Evolutionary conservation across 2,113 vertebrate species (phyloP).

Genomic region (Pyxicephalus adspersus): DNA sequence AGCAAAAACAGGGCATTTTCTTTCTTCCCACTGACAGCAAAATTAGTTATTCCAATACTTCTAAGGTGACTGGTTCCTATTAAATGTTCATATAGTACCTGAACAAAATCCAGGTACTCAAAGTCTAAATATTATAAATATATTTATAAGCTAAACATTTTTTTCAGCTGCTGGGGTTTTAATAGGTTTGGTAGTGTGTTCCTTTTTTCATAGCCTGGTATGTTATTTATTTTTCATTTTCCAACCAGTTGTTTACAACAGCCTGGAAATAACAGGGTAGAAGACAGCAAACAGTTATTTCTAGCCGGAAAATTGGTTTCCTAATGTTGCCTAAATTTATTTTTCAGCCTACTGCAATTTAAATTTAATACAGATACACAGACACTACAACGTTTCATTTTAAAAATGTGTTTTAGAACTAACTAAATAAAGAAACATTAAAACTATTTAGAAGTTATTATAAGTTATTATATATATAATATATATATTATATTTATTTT

Average conservation of each 20-base stretch:
- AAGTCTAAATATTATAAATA: background rate
- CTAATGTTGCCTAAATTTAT: background rate
- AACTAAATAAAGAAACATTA: background rate
- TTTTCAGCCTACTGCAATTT: conserved; percentile 33
- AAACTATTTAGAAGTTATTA: background rate
- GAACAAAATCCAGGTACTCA: too few species aligned
- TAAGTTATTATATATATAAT: background rate
- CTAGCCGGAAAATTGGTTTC: conserved; percentile 24
- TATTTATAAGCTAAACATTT: conserved; percentile 35
- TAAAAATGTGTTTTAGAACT: background rate
- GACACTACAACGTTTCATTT: background rate
- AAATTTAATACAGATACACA: background rate
- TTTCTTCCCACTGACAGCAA: too few species aligned
- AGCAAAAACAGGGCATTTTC: too few species aligned
- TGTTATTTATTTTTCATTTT: conserved; percentile 35
- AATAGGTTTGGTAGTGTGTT: background rate
- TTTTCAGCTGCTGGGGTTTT: background rate
- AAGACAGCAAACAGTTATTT: background rate
- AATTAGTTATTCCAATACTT: too few species aligned
- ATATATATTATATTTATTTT: background rate
- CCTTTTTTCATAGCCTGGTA: background rate
- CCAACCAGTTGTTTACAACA: conserved; percentile 23
- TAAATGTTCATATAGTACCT: too few species aligned
- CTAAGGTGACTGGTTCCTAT: too few species aligned
- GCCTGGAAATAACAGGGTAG: conserved; percentile 1